Conservation (phyloP, 2,888 invertebrate genomes). For the Protophormia terraenovae region DNA sequence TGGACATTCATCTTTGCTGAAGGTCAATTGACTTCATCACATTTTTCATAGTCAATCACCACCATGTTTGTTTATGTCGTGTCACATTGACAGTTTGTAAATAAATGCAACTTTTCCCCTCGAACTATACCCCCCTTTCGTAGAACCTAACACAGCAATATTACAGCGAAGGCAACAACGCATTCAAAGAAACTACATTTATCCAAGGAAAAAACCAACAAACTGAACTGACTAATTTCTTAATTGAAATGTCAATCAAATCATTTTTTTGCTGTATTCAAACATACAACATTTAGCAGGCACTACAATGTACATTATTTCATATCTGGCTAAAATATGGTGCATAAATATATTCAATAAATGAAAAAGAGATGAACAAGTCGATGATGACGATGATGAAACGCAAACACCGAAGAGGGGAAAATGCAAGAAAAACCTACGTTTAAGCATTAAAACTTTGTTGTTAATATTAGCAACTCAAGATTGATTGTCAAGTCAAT, state of each 20-base stretch:
- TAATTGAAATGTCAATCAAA: slow-evolving; percentile 79
- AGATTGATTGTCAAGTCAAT: slow-evolving; percentile 57
- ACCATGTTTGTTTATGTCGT: slow-evolving; percentile 24
- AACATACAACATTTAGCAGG: neutral
- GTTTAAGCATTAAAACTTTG: slow-evolving; percentile 6
- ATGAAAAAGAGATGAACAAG: neutral
- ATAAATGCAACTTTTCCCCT: slow-evolving; percentile 30
- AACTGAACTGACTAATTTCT: slow-evolving; percentile 75
- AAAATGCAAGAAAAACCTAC: slow-evolving; percentile 17
- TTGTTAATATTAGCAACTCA: slow-evolving; percentile 13
- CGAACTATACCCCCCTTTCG: neutral
- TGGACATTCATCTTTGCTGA: slow-evolving; percentile 61
- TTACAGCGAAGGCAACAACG: neutral
- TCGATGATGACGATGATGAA: neutral
- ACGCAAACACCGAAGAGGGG: neutral
- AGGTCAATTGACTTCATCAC: slow-evolving; percentile 64
- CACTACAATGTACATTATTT: slow-evolving; percentile 1
- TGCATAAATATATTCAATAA: slow-evolving; percentile 29
- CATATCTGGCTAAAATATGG: slow-evolving; percentile 20
- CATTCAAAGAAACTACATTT: slow-evolving; percentile 4
- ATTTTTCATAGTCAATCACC: slow-evolving; percentile 65
- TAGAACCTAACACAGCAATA: neutral
- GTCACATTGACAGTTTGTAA: slow-evolving; percentile 52
- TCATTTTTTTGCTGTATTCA: slow-evolving; percentile 1
- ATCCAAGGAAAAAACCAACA: neutral